Evolutionary conservation across 1,140 invertebrate genomes (phyloP), one percentile per base, ranked within the genome.

Genomic region (Amyelois transitella): DNA sequence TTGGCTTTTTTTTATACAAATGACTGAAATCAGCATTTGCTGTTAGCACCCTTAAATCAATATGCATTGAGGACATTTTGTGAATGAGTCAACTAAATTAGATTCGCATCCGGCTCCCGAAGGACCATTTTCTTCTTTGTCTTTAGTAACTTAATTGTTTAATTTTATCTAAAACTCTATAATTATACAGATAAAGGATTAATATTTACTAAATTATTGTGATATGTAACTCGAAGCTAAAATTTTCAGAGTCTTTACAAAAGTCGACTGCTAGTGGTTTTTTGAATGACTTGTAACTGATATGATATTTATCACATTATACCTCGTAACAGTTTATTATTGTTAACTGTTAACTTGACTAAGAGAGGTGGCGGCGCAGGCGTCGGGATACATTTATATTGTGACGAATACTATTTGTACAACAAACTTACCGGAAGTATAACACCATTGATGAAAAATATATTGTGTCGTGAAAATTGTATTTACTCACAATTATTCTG

Each of bases 301-400:
- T 80, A 69, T 68, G 62, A 82, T 80, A 69, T 80, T 79, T 82
- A 77, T 75, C 70, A 65, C 70, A 75, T 74, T 69, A 77, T 77
- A 76, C 68, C 72, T 74, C 70, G 55, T 80, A 76, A 86, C 82
- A 79, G 78, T 86, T 80, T 85, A 81, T 85, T 85, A 81, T 82
- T 84, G 81, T 84, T 84, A 65, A 84, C 81, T 83, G 82, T 86
- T 82, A 73, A 73, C 65, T 72, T 59, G 66, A 60, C 64, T 75
- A 76, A 75, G 69, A 58, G 12, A 14, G 32, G 32, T 38, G 32
- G 32, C 17, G 10, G 53, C 12, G 19, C 50, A 18, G 44, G 28
- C 8, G 25, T 18, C 12, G 17, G 7, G n/a, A n/a, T 12, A 10
- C 8, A 49, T 56, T 22, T 22, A 19, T 10, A 20, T 48, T 28